Evolutionary conservation across 2,888 invertebrate species (phyloP), one percentile per base, ranked within the genome.

Genomic region (Aelia acuminata): DNA sequence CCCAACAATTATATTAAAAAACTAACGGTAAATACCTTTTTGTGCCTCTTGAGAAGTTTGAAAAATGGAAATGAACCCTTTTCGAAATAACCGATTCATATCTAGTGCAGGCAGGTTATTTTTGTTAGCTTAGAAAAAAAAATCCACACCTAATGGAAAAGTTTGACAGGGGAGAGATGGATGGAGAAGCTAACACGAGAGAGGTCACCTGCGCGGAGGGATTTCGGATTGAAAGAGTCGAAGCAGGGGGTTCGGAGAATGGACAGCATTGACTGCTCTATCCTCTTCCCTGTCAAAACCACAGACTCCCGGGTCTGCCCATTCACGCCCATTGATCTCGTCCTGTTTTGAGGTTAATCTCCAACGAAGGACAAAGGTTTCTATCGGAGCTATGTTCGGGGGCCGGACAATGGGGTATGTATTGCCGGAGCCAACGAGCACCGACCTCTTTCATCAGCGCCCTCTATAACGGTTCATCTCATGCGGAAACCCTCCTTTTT

Each of bases 241-340:
- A 26, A 26, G 57, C 4, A 26, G 26, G 13, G 26, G 26, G n/a
- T 3, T 26, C 0, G 13, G 13, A 18, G 18, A 22, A 4, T 3
- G 35, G 15, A 15, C 11, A 8, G 26, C 35, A 70, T 70, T 35
- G 63, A 35, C 63, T 35, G 63, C 22, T 8, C 31, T 0, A 20
- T 15, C 20, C 63, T 70, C 63, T 70, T 70, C 35, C 7, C 63
- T 70, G 63, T 70, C 63, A 70, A 57, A 70, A 70, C 63, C 63
- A 70, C 63, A 70, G 35, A 0, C 63, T 35, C 63, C 20, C 18
- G 63, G 31, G 18, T 18, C 31, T 7, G 35, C 31, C 63, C 63
- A 70, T 70, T 70, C 18, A 70, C 18, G 7, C 0, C 35, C 63
- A 70, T 70, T 70, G 63, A 70, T 70, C 63, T 18, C 63, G 3